Conservation (phyloP, 2,888 invertebrate genomes). For the Ommatoiulus sabulosus region DNA sequence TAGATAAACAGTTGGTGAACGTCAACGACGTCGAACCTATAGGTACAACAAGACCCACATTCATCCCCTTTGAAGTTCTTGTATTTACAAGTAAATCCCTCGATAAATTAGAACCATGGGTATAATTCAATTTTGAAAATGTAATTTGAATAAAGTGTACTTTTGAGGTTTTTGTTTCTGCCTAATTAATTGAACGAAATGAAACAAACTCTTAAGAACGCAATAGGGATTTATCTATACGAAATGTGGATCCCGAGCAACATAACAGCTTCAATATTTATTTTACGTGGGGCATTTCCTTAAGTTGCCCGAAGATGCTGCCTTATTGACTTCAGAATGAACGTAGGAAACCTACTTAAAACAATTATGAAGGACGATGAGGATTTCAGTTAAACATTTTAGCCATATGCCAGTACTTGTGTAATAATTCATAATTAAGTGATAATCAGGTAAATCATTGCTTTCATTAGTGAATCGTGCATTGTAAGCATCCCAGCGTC, state of each 20-base stretch:
- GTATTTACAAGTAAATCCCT: conserved; percentile 22
- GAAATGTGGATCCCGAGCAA: background rate
- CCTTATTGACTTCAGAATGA: background rate
- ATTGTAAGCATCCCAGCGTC: no score
- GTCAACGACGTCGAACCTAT: background rate
- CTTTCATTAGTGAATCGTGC: no score
- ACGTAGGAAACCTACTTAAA: background rate
- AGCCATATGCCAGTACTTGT: no score
- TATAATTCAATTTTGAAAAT: conserved; percentile 24
- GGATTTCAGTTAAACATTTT: background rate
- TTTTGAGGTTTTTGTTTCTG: conserved; percentile 18
- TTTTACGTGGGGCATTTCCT: background rate
- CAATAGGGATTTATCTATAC: background rate
- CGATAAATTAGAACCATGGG: conserved; percentile 36
- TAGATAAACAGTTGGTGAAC: background rate
- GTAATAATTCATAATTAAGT: no score
- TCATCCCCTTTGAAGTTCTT: conserved; percentile 4
- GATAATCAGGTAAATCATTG: no score
- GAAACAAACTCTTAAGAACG: conserved; percentile 16
- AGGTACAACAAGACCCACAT: background rate
- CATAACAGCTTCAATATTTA: background rate
- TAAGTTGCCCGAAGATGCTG: background rate
- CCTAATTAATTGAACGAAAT: background rate
- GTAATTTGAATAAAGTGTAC: conserved; percentile 17
- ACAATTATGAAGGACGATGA: background rate